These are phyloP conservation scores for Craseonycteris thonglongyai DNA, from an alignment of 2,113 vertebrate species.

Conservation along the genomic window DNA sequence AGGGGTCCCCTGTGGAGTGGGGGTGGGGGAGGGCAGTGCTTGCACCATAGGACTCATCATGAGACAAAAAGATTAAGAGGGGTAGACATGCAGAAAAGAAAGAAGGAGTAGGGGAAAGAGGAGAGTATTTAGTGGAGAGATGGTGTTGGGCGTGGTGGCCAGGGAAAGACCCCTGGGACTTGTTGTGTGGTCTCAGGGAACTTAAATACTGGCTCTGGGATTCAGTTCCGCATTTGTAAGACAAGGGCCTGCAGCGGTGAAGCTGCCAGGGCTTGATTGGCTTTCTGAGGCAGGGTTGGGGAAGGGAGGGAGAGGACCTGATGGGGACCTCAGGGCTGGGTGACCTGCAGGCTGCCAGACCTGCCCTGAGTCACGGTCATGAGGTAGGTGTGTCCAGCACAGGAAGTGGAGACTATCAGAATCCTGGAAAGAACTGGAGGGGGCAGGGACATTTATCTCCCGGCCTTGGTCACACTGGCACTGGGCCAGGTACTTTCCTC, in stretches of 20 bases:
- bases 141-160: too few species aligned
- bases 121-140: neutral
- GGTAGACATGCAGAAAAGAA: neutral
- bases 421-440: neutral
- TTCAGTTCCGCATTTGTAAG: neutral
- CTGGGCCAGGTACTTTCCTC: neutral
- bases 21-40: too few species aligned
- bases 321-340: neutral
- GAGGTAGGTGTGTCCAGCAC: neutral
- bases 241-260: neutral
- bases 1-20: rapidly evolving
- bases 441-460: rapidly evolving
- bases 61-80: neutral
- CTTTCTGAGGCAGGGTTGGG: neutral
- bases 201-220: neutral
- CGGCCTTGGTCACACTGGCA: neutral
- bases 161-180: neutral
- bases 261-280: neutral
- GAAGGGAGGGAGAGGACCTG: neutral
- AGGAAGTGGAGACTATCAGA: neutral
- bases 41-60: neutral
- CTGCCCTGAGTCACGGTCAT: neutral
- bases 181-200: neutral
- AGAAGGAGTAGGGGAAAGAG: neutral
- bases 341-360: neutral